Conservation (phyloP, 1,140 invertebrate species). For the Sminthurinus signatus region DNA sequence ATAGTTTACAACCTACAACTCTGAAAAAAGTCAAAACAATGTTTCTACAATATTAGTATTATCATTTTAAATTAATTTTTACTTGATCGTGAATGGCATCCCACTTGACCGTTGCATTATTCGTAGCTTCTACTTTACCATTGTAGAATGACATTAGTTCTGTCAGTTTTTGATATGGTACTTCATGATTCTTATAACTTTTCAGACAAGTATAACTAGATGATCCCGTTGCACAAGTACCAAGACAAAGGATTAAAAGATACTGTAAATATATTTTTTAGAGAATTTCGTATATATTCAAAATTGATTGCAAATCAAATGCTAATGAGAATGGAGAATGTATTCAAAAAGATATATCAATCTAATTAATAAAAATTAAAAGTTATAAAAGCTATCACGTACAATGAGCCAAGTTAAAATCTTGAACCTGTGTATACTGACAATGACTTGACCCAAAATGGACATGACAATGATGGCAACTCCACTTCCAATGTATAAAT, state of each 20-base stretch:
- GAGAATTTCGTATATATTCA: no score
- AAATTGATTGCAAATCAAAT: no score
- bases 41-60: no score
- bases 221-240: neutral
- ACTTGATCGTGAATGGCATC: slow-evolving; percentile 5
- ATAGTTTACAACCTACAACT: no score
- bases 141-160: slow-evolving; percentile 2
- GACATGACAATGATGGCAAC: neutral
- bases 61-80: no score
- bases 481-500: slow-evolving; percentile 7
- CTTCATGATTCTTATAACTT: neutral
- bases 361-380: neutral
- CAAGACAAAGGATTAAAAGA: neutral
- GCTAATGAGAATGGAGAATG: no score
- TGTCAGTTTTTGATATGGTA: neutral
- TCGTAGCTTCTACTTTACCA: neutral
- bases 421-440: slow-evolving; percentile 4
- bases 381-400: neutral
- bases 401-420: slow-evolving; percentile 5
- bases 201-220: neutral
- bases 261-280: slow-evolving; percentile 7
- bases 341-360: no score
- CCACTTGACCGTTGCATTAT: neutral
- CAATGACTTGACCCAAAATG: neutral
- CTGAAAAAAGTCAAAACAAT: no score